Evolutionary conservation across 2,113 vertebrate species (phyloP).

Genomic region (Fukomys damarensis): DNA sequence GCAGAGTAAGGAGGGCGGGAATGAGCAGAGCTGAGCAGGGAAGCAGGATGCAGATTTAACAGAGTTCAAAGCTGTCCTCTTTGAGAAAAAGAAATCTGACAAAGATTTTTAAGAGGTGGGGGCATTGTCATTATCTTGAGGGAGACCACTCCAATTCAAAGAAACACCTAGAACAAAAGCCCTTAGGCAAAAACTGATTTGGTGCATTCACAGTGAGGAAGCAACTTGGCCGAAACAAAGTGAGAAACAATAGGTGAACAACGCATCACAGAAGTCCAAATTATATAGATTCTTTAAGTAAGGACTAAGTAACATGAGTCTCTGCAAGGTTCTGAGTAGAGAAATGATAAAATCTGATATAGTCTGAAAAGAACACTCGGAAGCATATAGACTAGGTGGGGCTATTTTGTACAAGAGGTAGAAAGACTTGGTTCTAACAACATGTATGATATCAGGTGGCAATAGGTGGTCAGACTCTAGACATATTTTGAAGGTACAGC

Average conservation of each 20-base stretch:
- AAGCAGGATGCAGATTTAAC: background rate
- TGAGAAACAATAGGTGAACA: background rate
- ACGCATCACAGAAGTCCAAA: background rate
- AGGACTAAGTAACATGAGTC: background rate
- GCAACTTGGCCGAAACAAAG: slow-evolving; percentile 35
- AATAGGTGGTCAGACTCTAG: background rate
- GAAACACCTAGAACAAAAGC: background rate
- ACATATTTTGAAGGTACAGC: background rate
- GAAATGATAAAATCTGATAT: background rate
- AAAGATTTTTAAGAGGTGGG: background rate
- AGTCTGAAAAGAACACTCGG: background rate
- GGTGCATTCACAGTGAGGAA: background rate
- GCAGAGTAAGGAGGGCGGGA: background rate
- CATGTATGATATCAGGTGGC: background rate
- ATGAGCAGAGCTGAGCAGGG: background rate
- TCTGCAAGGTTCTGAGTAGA: background rate
- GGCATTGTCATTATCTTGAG: background rate
- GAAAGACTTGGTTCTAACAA: background rate
- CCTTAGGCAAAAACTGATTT: slow-evolving; percentile 15
- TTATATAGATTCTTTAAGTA: background rate
- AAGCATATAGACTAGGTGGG: background rate
- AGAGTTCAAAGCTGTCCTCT: background rate
- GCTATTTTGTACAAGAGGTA: background rate
- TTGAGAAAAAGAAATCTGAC: background rate
- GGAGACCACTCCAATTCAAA: background rate